Base-by-base conservation (phyloP, 2,888 invertebrate genomes). In the Aspidapion aeneum region DNA sequence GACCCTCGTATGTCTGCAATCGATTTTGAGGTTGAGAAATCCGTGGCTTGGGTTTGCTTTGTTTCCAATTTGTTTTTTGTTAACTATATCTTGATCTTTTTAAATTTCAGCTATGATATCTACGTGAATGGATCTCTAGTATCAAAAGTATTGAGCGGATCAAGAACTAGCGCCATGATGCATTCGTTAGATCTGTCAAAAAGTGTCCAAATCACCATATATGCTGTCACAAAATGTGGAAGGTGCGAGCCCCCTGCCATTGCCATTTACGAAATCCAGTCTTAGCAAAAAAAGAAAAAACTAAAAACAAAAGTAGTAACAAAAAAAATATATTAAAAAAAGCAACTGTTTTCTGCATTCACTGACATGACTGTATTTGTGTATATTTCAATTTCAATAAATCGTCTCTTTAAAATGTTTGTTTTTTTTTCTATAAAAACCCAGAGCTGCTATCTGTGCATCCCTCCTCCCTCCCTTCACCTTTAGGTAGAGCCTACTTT, bases 171-270 rank as follows among this genome's bases (percentile, higher is more conserved):
- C 48, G 74, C 74, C 22, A 74, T 75, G 70, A 65, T 75, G 20
- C 72, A 74, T 55, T 70, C 71, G 5, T 63, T 74, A 20, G 72
- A 73, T 61, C 64, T 74, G 57, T 63, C 68, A 2, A 66, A 67
- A 18, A 72, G 72, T 52, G 66, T 73, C 3, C 73, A 75, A 66
- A 72, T 75, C 5, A 71, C 73, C 17, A 71, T 75, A 61, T 75
- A 73, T 48, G 72, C 74, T 49, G 71, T 74, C 16, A 71, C 71
- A 7, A 69, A 65, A 55, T 68, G 68, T 64, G 75, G 74, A 51
- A 67, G 73, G 52, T 71, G 73, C 20, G 72, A 73, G 65, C 74
- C 73, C 5, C 74, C 75, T 1, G 75, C 75, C 2, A 73, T 73
- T 19, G 75, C 75, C 2, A 74, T 74, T 18, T 75, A 74, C 58